A percentile compares a stretch with the other conserved stretches of the same genome.
These are phyloP conservation scores for Stegodyphus mimosarum DNA, from an alignment of 1,140 invertebrate genomes.

Conservation along the genomic window DNA sequence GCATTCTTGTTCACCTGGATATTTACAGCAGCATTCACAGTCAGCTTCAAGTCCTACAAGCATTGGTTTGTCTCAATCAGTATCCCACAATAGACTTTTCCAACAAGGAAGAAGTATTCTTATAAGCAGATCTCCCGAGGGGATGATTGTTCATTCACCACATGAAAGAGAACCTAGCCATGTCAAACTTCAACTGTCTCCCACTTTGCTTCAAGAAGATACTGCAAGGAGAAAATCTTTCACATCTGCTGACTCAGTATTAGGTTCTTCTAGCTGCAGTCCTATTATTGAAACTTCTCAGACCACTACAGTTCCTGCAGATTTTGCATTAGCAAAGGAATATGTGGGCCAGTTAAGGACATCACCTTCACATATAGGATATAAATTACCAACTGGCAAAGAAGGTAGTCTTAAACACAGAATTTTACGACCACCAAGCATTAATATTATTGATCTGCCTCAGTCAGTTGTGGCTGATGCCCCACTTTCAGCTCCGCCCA, in stretches of 20 bases:
- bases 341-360: slow-evolving; percentile 17
- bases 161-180: slow-evolving; percentile 33
- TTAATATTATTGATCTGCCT: slow-evolving; percentile 64
- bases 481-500: slow-evolving; percentile 57
- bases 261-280: slow-evolving; percentile 36
- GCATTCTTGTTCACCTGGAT: slow-evolving; percentile 29
- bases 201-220: slow-evolving; percentile 15
- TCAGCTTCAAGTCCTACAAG: slow-evolving; percentile 22
- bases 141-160: slow-evolving; percentile 20
- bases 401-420: slow-evolving; percentile 69
- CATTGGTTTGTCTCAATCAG: background rate
- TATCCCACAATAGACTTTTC: slow-evolving; percentile 23
- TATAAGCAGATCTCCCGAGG: slow-evolving; percentile 33
- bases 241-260: slow-evolving; percentile 22
- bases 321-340: slow-evolving; percentile 12
- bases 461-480: slow-evolving; percentile 20
- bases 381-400: slow-evolving; percentile 67
- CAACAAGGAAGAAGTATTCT: slow-evolving; percentile 45
- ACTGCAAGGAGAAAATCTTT: slow-evolving; percentile 19
- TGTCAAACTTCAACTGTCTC: slow-evolving; percentile 29
- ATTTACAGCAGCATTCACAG: slow-evolving; percentile 24
- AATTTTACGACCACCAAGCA: slow-evolving; percentile 67
- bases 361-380: slow-evolving; percentile 22
- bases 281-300: slow-evolving; percentile 5
- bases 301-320: background rate